Evolutionary conservation across 2,888 invertebrate genomes (phyloP), one percentile per base, ranked within the genome.

Genomic region (Sphaerophoria taeniata): DNA sequence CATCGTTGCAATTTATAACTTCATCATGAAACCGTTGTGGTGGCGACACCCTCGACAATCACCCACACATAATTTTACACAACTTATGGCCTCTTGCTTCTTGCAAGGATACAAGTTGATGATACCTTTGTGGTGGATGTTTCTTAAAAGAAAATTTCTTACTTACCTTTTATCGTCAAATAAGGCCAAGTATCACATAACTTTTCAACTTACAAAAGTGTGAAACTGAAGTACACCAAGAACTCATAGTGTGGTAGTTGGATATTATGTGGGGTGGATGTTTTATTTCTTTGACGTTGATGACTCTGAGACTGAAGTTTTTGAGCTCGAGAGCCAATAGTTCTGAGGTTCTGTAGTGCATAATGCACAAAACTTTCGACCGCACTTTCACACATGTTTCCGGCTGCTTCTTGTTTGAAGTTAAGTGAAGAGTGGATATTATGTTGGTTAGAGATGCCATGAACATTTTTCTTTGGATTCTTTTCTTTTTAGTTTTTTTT

Each of bases 141-240:
- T 55, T 36, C 14, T 9, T 6, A 9, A 24, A 2, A 47, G 72
- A 73, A 39, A 55, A 33, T 69, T 47, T 55, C 56, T 63, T 67
- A 67, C 39, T 69, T 69, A 55, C 61, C 74, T 72, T 77, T 60
- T 47, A 31, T 53, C 12, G 61, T 45, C 77, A 39, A 82, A 60
- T 82, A 82, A 82, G 82, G 82, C 60, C 77, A 77, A 82, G 63
- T 77, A 77, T 77, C 72, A 77, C 67, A 82, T 82, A 73, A 69
- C 67, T 82, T 82, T 77, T 72, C 77, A 82, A 77, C 69, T 77
- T 72, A 63, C 77, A 69, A 60, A 11, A 82, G 77, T 82, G 82
- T 73, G 60, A 73, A 81, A 81, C 75, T 76, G 24, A 71, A 81
- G 80, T 61, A 39, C 3, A 60, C 61, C 69, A 11, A 16, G 16